A percentile compares a stretch with the other conserved stretches of the same genome.
phyloP scores from a whole-genome alignment of 2,888 invertebrate genomes.

The Pasiphila rectangulata region DNA sequence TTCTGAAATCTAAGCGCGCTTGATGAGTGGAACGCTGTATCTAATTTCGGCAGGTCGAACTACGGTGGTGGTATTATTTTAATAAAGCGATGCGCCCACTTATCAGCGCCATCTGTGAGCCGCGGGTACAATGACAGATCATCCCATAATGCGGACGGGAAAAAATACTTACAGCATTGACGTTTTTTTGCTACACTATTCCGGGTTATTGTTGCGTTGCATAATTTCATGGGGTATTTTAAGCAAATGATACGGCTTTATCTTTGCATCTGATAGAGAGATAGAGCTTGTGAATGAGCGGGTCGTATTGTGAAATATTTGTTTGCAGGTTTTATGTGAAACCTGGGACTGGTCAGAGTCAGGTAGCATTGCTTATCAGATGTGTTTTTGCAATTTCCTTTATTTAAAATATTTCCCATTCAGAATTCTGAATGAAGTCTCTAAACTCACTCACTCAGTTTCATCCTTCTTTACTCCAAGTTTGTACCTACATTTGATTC shows the following conservation, averaged over 20 bases:
- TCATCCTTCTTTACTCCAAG: too few relatives aligned
- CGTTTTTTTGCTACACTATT: conserved; percentile 62
- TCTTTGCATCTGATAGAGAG: conserved; percentile 61
- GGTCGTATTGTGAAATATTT: conserved; percentile 37
- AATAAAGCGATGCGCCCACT: conserved; percentile 71
- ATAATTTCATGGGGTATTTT: conserved; percentile 78
- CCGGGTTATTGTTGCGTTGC: conserved; percentile 70
- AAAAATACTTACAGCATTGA: conserved; percentile 54
- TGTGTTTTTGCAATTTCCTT: background rate
- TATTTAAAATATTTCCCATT: too few relatives aligned
- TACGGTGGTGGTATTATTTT: conserved; percentile 58
- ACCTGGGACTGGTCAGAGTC: conserved; percentile 1
- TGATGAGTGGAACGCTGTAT: conserved; percentile 4
- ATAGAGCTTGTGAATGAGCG: conserved; percentile 44
- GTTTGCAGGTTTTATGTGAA: conserved; percentile 32
- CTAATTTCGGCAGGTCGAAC: conserved; percentile 39
- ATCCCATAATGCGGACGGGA: conserved; percentile 73
- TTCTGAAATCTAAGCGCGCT: conserved; percentile 15
- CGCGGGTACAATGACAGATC: conserved; percentile 72
- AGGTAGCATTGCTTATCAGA: conserved; percentile 5
- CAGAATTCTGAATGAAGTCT: too few relatives aligned
- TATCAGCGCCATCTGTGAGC: conserved; percentile 74
- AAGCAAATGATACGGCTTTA: conserved; percentile 79
- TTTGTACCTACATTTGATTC: too few relatives aligned
- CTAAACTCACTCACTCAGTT: too few relatives aligned